phyloP scores from a whole-genome alignment of 2,888 invertebrate species.

The Spialia ferax region DNA sequence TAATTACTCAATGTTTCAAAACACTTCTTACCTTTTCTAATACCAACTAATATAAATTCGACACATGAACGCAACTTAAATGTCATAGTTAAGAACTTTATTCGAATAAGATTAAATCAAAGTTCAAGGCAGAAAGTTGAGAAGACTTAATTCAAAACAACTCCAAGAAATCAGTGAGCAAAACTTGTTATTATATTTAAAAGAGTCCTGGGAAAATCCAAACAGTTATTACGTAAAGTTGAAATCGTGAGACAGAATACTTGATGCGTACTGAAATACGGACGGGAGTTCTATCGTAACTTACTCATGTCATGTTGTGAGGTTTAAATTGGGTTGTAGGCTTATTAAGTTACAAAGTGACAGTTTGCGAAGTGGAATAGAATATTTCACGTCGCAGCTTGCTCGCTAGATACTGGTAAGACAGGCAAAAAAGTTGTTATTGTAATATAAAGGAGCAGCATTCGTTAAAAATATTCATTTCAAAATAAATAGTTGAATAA shows the following conservation, averaged over 20 bases:
- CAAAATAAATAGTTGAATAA: too few species aligned
- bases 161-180: constrained; percentile 1
- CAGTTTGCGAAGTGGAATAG: not conserved
- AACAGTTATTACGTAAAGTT: constrained; percentile 27
- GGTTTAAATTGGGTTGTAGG: not conserved
- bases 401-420: not conserved
- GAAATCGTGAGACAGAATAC: constrained; percentile 26
- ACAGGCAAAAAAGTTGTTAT: not conserved
- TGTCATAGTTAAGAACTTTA: constrained; percentile 5
- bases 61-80: not conserved
- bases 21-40: not conserved
- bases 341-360: constrained; percentile 2
- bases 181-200: constrained; percentile 21
- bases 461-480: too few species aligned
- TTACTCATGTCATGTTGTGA: constrained; percentile 14
- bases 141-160: constrained; percentile 9
- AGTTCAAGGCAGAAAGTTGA: constrained; percentile 7
- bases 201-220: constrained; percentile 17
- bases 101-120: constrained; percentile 5
- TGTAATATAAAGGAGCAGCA: too few species aligned
- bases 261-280: constrained; percentile 30
- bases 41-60: not conserved
- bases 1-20: not conserved
- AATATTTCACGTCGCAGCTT: not conserved
- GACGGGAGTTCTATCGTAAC: constrained; percentile 3